A percentile compares a stretch with the other conserved stretches of the same genome.
Evolutionary conservation across 2,888 invertebrate genomes (phyloP).

Genomic region (Ernsta delagoae): DNA sequence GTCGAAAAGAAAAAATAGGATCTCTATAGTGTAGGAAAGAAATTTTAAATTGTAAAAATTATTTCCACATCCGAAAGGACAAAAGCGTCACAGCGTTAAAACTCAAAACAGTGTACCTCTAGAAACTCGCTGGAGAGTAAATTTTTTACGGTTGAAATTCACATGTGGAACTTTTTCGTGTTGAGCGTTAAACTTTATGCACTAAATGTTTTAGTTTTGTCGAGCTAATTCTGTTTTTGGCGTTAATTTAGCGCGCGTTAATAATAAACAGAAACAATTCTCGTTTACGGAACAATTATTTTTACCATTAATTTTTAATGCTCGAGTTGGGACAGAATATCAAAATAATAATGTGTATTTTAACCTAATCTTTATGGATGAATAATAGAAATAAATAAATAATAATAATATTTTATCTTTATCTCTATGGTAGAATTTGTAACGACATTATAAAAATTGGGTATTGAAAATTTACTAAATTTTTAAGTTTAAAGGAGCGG

Average conservation of each 20-base stretch:
- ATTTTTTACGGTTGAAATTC: conserved; percentile 26
- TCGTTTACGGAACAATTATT: background rate
- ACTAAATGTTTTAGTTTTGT: conserved; percentile 28
- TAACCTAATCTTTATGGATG: background rate
- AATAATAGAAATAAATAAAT: no score
- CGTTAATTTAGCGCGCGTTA: conserved; percentile 7
- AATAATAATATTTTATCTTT: no score
- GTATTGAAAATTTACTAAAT: no score
- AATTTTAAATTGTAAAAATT: background rate
- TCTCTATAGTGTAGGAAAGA: no score
- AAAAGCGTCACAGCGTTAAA: background rate
- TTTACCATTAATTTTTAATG: background rate
- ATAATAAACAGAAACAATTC: background rate
- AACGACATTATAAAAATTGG: no score
- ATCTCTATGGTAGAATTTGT: no score
- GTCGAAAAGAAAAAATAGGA: no score
- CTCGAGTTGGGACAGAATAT: no score
- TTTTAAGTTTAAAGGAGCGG: no score
- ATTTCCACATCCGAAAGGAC: background rate
- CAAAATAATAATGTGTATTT: background rate
- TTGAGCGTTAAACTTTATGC: conserved; percentile 26
- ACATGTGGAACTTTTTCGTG: conserved; percentile 26
- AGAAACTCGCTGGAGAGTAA: conserved; percentile 11
- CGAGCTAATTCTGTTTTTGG: conserved; percentile 11
- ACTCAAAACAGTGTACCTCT: background rate